Base-by-base conservation (phyloP, 30 jellyfish, hydroid and myxozoan species). In the Turritopsis rubra region DNA sequence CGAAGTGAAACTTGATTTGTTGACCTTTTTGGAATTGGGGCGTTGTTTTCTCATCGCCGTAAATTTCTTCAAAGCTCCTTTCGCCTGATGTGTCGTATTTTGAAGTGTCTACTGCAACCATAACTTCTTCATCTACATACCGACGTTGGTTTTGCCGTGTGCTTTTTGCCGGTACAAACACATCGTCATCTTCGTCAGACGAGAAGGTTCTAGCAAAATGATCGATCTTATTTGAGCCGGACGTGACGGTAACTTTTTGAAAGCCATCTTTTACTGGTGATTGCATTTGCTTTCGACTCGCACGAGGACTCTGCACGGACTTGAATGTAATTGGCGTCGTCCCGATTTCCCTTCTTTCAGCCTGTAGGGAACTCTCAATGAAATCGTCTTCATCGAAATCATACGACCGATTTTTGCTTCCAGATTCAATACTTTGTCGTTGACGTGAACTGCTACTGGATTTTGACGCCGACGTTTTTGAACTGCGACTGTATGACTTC, bases 221-320 rank as follows among this genome's bases (percentile, higher is more conserved):
- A 52, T 74, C 65, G 65, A 74, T 29, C 8, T 74, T 29, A 23
- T 74, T 74, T 26, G 82, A 29, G 16, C 82, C 82, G 7, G 82
- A 74, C 65, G 65, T 24, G 72, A 74, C 82, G 65, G 82, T 74
- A 21, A 74, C 82, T 30, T 74, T 74, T n/a, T 30, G 82, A 52
- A 74, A 74, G 41, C 82, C 82, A 74, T 74, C 82, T 1, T 24
- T 74, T 19, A 74, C 82, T n/a, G 77, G 77, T n/a, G 77, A 68
- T 68, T 68, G 77, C 77, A 68, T 68, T 17, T 23, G 30, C 30
- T 19, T 68, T 0, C 77, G 16, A 22, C 30, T 68, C 30, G 77
- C 31, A 68, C 7, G 31, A 68, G 77, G 77, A 68, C 77, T 68
- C 21, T 68, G 28, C 0, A 68, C 9, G 16, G 77, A 68, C 30